Evolutionary conservation across 2,113 vertebrate genomes (phyloP), one percentile per base, ranked within the genome.

Genomic region (Martes martes): DNA sequence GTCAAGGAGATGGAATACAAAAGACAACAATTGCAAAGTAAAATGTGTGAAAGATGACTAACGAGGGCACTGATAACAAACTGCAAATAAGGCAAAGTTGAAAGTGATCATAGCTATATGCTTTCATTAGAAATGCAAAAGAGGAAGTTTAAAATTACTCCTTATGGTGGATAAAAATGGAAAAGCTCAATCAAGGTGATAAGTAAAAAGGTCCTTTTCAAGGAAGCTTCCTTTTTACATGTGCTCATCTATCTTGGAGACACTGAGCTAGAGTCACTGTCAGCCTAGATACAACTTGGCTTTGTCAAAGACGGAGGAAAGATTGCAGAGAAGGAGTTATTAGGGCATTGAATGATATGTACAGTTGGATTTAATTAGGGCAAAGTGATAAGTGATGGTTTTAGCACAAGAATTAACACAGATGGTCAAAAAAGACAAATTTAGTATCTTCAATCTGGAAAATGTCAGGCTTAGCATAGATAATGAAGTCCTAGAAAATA

Each of bases 401-500:
- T 96, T 96, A 98, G 96, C 90, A 97, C 65, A 97, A 94, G 76
- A 98, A 98, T 98, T 98, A 98, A 97, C 96, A 97, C 97, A 98
- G 96, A 98, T 97, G 97, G 95, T 97, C 11, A 63, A 97, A 97
- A 97, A 97, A 97, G 95, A 98, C 92, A 97, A 97, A 97, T 96
- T 97, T 97, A 97, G 96, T 94, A 97, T 97, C 96, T 98, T 96
- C 95, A 98, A 96, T 97, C 96, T 97, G 97, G 95, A 97, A 98
- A 98, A 98, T 98, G 96, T 97, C 97, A 97, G 96, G 52, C 95
- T 94, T 94, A 86, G 94, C 97, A 97, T 98, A 93, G 92, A 96
- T 98, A 98, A 98, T 98, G 88, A 97, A 97, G 90, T 96, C 87
- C 76, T 97, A 80, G 92, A 97, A 97, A 97, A 96, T 97, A 97